phyloP scores from a whole-genome alignment of 2,888 invertebrate genomes.

The Eutolmus rufibarbis region DNA sequence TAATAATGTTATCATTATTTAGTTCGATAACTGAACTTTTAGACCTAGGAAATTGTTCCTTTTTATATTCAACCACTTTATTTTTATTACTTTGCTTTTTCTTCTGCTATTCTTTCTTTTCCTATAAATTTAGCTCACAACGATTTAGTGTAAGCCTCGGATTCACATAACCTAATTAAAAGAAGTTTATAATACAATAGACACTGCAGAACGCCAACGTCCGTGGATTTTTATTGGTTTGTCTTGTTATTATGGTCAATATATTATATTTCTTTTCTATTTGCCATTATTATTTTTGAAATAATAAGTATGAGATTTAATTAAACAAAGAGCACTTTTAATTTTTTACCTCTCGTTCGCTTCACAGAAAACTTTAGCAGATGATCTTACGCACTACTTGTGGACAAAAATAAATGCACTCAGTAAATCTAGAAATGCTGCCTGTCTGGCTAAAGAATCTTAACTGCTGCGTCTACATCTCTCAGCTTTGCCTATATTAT shows the following conservation, averaged over 20 bases:
- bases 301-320: neutral
- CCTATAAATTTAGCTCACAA: neutral
- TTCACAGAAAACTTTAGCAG: neutral
- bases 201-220: neutral
- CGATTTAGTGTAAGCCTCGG: neutral
- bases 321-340: neutral
- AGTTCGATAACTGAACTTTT: neutral
- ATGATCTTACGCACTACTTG: neutral
- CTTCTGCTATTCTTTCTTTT: neutral
- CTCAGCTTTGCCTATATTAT: conserved; percentile 5
- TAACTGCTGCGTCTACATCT: neutral
- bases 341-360: neutral
- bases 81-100: neutral
- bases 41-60: neutral
- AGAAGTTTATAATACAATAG: neutral
- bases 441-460: neutral
- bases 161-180: neutral
- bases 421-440: neutral
- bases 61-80: neutral
- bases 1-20: neutral
- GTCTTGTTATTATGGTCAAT: too few relatives aligned
- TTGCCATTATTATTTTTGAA: neutral
- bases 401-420: neutral
- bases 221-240: neutral
- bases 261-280: too few relatives aligned